phyloP scores from a whole-genome alignment of 2,888 invertebrate genomes.

The Leptopilina syphax region DNA sequence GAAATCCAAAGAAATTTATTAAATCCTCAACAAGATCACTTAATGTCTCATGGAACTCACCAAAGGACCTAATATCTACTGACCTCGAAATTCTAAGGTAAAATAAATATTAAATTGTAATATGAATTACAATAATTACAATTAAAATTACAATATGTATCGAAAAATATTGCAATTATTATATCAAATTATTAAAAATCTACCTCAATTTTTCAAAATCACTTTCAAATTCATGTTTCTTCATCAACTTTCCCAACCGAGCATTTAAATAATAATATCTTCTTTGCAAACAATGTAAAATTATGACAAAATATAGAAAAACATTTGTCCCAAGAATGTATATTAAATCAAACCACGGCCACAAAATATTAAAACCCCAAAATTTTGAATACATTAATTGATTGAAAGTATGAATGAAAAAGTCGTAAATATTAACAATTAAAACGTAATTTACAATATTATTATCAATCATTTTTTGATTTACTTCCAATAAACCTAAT shows the following conservation, averaged over 20 bases:
- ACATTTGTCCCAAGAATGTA: background rate
- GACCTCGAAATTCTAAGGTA: background rate
- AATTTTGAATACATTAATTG: background rate
- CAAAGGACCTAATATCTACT: background rate
- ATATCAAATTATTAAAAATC: background rate
- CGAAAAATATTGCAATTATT: background rate
- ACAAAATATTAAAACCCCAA: background rate
- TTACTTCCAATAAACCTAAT: background rate
- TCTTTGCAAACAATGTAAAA: background rate
- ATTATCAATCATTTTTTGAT: background rate
- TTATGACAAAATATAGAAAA: background rate
- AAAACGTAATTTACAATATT: background rate
- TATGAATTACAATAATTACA: background rate
- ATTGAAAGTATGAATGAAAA: background rate
- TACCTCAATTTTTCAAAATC: background rate
- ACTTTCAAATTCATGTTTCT: background rate
- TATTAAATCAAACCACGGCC: background rate
- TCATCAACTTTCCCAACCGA: background rate
- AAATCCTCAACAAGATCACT: background rate
- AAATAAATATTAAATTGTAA: background rate
- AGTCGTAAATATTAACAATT: background rate
- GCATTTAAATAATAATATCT: background rate
- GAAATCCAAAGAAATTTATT: slow-evolving; percentile 1
- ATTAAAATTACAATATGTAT: background rate
- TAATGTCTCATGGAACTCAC: background rate